These are phyloP conservation scores for Hippotragus niger DNA, from an alignment of 2,113 vertebrate genomes.

Conservation along the genomic window DNA sequence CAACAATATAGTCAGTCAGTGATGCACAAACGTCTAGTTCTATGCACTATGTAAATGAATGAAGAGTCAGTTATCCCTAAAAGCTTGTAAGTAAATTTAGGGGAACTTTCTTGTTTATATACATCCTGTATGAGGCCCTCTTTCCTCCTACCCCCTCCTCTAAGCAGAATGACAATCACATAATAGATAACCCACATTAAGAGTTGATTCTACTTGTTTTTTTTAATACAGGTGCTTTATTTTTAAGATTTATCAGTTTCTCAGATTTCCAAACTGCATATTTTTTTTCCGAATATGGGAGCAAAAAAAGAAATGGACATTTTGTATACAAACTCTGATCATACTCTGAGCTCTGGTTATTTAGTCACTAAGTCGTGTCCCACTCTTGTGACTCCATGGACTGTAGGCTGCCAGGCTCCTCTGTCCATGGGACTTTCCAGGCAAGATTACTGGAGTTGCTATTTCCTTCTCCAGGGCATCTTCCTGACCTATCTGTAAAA, in stretches of 20 bases:
- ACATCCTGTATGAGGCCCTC: neutral
- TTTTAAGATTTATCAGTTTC: neutral
- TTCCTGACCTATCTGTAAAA: neutral
- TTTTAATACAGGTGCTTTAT: neutral
- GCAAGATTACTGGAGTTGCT: neutral
- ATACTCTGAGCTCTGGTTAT: neutral
- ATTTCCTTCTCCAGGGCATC: neutral
- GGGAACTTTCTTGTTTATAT: neutral
- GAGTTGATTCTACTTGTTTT: neutral
- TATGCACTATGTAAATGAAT: neutral
- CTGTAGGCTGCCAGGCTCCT: neutral
- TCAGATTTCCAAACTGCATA: neutral
- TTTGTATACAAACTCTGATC: neutral
- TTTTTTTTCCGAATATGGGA: neutral
- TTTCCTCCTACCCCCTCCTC: neutral
- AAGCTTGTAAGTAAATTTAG: neutral
- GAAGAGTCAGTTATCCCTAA: neutral
- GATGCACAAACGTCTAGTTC: neutral
- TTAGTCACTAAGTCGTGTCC: neutral
- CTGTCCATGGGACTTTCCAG: neutral
- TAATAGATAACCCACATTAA: neutral
- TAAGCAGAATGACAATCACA: neutral
- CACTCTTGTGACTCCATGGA: neutral
- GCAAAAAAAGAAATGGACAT: neutral
- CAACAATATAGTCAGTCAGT: neutral